Conservation (phyloP, 2,888 invertebrate genomes). For the Anaspis maculata region DNA sequence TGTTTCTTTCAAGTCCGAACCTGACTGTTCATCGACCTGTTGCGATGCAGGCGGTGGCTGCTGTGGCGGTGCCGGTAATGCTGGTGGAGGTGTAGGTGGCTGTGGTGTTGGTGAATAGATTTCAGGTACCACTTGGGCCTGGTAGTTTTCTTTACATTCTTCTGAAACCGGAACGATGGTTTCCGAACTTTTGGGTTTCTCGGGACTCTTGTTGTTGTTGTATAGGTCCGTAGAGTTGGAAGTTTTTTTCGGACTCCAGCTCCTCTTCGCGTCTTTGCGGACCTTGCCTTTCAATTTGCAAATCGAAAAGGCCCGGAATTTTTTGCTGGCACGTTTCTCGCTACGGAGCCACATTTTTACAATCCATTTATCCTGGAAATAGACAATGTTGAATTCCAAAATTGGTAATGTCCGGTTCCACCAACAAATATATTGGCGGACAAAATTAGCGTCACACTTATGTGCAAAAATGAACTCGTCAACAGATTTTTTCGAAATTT, state of each 20-base stretch:
- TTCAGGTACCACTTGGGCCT: conserved; percentile 38
- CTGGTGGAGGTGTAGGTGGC: conserved; percentile 5
- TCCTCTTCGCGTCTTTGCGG: conserved; percentile 22
- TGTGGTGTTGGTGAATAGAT: conserved; percentile 25
- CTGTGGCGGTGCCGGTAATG: no score
- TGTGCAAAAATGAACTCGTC: no score
- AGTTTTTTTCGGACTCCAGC: conserved; percentile 25
- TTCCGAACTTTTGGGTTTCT: conserved; percentile 8
- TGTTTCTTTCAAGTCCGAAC: no score
- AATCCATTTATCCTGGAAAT: conserved; percentile 32
- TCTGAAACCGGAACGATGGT: conserved; percentile 19
- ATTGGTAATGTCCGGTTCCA: no score
- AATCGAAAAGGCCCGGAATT: conserved; percentile 39
- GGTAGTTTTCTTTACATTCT: conserved; percentile 37
- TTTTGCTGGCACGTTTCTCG: conserved; percentile 51
- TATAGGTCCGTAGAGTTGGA: background rate
- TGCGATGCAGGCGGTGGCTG: no score
- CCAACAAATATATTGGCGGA: no score
- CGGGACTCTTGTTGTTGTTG: conserved; percentile 6
- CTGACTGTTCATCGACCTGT: no score
- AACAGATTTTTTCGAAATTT: no score
- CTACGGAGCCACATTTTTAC: conserved; percentile 58
- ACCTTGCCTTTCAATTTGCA: conserved; percentile 28
- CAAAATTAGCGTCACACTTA: no score
- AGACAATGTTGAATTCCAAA: no score